Conservation (phyloP, 2,797 vertebrate genomes). For the Betta splendens region DNA sequence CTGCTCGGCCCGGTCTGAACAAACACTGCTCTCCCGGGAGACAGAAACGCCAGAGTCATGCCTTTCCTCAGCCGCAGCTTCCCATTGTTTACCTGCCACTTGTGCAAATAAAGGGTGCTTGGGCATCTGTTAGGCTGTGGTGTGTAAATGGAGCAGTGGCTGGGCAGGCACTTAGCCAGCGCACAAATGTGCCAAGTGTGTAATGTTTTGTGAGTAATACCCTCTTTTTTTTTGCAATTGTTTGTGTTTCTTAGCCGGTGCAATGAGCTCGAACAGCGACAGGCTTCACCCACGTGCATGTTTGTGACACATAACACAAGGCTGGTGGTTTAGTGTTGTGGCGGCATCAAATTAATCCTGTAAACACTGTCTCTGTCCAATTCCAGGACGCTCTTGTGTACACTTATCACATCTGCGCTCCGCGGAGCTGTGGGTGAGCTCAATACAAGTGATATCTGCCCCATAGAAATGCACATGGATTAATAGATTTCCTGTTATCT, state of each 20-base stretch:
- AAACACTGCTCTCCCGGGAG: constrained; percentile 55
- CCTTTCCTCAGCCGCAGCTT: constrained; percentile 53
- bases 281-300: constrained; percentile 29
- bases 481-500: constrained; percentile 42
- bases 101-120: constrained; percentile 71
- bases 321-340: constrained; percentile 10
- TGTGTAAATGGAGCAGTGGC: constrained; percentile 47
- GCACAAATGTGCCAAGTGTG: constrained; percentile 40
- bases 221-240: constrained; percentile 5
- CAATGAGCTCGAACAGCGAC: constrained; percentile 8
- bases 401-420: constrained; percentile 58
- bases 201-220: constrained; percentile 42
- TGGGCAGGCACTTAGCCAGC: constrained; percentile 45
- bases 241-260: constrained; percentile 33
- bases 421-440: constrained; percentile 61
- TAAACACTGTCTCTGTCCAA: constrained; percentile 58
- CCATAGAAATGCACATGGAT: constrained; percentile 26
- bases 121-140: constrained; percentile 62
- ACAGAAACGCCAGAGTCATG: constrained; percentile 58
- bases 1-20: constrained; percentile 62
- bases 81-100: constrained; percentile 71
- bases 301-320: constrained; percentile 10
- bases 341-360: constrained; percentile 30
- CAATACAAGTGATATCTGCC: constrained; percentile 25
- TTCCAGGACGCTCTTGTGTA: constrained; percentile 61